Conservation (phyloP, 2,888 invertebrate genomes). For the Trichacis sp. region DNA sequence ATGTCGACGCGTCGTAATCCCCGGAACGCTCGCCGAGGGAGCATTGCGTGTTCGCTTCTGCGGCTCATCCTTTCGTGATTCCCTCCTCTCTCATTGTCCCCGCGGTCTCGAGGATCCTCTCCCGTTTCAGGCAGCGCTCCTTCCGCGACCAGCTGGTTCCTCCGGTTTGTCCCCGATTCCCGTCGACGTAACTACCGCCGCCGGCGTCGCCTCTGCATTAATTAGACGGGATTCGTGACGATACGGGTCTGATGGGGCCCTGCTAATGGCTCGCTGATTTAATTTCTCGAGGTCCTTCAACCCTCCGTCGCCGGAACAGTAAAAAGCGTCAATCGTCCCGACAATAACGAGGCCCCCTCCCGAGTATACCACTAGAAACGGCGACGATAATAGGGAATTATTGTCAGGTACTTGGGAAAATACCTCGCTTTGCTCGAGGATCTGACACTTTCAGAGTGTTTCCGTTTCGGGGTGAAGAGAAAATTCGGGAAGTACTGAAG, state of each 20-base stretch:
- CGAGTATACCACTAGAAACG: slow-evolving; percentile 7
- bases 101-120: slow-evolving; percentile 6
- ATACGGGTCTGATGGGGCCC: slow-evolving; percentile 51
- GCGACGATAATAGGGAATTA: neutral
- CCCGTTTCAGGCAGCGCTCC: slow-evolving; percentile 22
- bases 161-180: slow-evolving; percentile 43
- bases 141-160: slow-evolving; percentile 41
- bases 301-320: slow-evolving; percentile 9
- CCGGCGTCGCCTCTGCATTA: slow-evolving; percentile 54
- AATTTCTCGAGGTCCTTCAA: slow-evolving; percentile 55
- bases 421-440: too few species aligned
- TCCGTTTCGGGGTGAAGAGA: too few species aligned
- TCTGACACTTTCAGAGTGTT: too few species aligned
- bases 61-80: slow-evolving; percentile 38
- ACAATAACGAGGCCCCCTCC: slow-evolving; percentile 27
- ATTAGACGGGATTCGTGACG: slow-evolving; percentile 60
- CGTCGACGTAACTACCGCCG: slow-evolving; percentile 47
- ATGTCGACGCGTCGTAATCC: slow-evolving; percentile 39
- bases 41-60: slow-evolving; percentile 30
- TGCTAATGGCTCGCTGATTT: slow-evolving; percentile 61
- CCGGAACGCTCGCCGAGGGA: slow-evolving; percentile 32
- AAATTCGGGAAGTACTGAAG: too few species aligned
- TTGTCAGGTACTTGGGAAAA: too few species aligned
- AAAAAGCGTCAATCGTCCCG: slow-evolving; percentile 11
- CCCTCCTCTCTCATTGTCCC: slow-evolving; percentile 28